Evolutionary conservation across 2,888 invertebrate genomes (phyloP), one percentile per base, ranked within the genome.

Genomic region (Cephus rjabovi): DNA sequence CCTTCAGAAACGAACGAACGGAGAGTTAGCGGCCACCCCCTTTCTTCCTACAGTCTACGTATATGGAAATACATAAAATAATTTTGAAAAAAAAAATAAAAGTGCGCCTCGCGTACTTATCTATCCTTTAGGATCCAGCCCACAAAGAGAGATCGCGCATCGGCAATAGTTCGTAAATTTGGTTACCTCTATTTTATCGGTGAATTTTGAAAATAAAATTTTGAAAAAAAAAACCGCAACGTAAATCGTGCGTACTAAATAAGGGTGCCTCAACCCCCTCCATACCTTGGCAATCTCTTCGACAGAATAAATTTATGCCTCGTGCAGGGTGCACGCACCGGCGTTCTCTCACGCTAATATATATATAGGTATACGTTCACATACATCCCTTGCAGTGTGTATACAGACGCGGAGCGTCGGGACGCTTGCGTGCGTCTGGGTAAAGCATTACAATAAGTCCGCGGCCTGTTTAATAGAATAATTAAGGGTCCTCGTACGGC

Each of bases 381-480:
- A 69, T 75, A 77, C 75, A 71, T 76, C 69, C 77, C 76, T 75
- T 74, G 68, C 79, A 40, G 40, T 23, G 40, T 40, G 40, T 40
- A 4, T 6, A 15, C 40, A 40, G 40, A 40, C 23, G 40, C 23
- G 15, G 40, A 40, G 40, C 40, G 40, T 40, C 40, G 40, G 40
- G 40, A 40, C 40, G 71, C 76, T 68, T 77, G 79, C 79, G 76
- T 81, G 79, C 79, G 74, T 80, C 76, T 78, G 77, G 78, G 34
- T 68, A 81, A 75, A 79, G 83, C 85, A 85, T 86, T 86, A 89
- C 90, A 89, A 90, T 90, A 88, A 90, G 87, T 88, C 87, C 88
- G 88, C 86, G 88, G 86, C 85, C 89, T 86, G 88, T 90, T 91
- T 90, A 91, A 91, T 90, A 89, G 91, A 91, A 91, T 90, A 91